These are phyloP conservation scores for Cyprinodon diabolis DNA, from an alignment of 2,797 vertebrate genomes.

Conservation along the genomic window DNA sequence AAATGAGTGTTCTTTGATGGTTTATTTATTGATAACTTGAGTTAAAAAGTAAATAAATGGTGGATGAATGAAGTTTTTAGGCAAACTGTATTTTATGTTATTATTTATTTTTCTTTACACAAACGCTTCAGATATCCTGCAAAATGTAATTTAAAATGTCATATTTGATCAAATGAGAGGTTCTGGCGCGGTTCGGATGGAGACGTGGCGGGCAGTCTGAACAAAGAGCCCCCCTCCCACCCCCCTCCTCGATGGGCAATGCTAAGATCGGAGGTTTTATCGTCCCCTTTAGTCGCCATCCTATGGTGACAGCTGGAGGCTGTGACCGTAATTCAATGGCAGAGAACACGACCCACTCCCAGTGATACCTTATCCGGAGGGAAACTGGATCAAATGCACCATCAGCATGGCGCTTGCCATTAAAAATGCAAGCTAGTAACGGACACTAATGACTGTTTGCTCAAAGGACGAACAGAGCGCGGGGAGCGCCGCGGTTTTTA, in stretches of 20 bases:
- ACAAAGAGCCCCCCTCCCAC: slow-evolving; percentile 32
- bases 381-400: slow-evolving; percentile 19
- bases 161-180: background rate
- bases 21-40: background rate
- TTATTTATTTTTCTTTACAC: too few species aligned
- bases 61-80: background rate
- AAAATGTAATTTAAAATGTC: background rate
- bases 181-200: background rate
- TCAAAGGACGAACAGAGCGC: background rate
- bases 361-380: slow-evolving; percentile 11
- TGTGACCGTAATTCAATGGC: background rate
- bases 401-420: slow-evolving; percentile 38
- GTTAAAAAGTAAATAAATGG: background rate
- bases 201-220: slow-evolving; percentile 18
- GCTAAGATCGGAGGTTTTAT: slow-evolving; percentile 8
- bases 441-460: slow-evolving; percentile 6
- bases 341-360: slow-evolving; percentile 16
- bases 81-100: background rate
- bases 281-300: background rate
- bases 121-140: background rate
- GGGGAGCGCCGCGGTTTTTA: background rate
- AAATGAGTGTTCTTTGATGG: background rate
- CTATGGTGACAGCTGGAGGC: background rate
- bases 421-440: slow-evolving; percentile 41
- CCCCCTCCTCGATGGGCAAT: slow-evolving; percentile 11